These are phyloP conservation scores for Scomber scombrus DNA, from an alignment of 2,113 vertebrate species.

Conservation along the genomic window DNA sequence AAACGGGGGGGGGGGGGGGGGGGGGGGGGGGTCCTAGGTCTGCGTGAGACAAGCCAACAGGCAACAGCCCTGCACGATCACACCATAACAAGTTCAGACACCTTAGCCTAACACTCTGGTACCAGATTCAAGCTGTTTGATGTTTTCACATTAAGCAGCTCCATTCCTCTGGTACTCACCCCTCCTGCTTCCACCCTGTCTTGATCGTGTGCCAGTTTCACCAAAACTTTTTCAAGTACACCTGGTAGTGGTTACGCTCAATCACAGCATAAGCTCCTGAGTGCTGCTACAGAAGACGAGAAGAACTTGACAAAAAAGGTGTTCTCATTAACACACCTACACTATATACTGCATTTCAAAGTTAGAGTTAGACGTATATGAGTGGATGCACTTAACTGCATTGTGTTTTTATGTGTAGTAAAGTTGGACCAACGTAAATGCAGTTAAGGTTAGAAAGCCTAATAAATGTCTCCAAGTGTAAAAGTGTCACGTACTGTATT, in stretches of 20 bases:
- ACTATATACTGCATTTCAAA: not conserved
- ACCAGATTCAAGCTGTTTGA: constrained; percentile 69
- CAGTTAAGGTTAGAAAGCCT: not conserved
- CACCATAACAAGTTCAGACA: constrained; percentile 78
- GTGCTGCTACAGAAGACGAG: constrained; percentile 47
- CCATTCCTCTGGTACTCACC: constrained; percentile 52
- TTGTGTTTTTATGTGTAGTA: constrained; percentile 9
- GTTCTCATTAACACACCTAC: constrained; percentile 45
- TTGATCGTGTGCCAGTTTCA: constrained; percentile 76
- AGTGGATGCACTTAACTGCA: not conserved
- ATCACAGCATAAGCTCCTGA: constrained; percentile 71
- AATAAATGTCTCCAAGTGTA: constrained; percentile 8
- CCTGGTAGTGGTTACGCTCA: constrained; percentile 85
- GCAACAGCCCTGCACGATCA: constrained; percentile 68
- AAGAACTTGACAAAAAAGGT: constrained; percentile 36
- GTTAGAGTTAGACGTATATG: not conserved
- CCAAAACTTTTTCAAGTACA: constrained; percentile 80
- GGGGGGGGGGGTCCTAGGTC: constrained; percentile 4
- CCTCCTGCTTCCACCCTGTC: constrained; percentile 44
- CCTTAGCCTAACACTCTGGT: constrained; percentile 69
- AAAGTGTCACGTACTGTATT: constrained; percentile 4
- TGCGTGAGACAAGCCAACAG: constrained; percentile 40
- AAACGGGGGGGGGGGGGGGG: too few relatives aligned
- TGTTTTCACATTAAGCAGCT: constrained; percentile 74
- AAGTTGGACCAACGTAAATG: not conserved